These are phyloP conservation scores for Cydia fagiglandana DNA, from an alignment of 1,140 invertebrate species.

Conservation along the genomic window DNA sequence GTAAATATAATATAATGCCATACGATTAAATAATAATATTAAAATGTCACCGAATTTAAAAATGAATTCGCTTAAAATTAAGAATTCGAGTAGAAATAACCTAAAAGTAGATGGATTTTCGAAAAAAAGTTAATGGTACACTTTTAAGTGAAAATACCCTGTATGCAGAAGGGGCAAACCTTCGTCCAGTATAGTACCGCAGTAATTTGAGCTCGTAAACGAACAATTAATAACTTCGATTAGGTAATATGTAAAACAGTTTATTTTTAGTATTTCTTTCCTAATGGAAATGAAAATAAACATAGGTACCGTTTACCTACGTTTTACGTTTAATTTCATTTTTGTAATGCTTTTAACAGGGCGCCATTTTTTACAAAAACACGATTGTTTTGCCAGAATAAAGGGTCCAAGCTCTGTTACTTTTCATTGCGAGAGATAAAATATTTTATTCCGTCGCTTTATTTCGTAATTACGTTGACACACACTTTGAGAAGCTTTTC, in stretches of 20 bases:
- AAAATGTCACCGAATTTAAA: too few relatives aligned
- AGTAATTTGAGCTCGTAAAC: too few relatives aligned
- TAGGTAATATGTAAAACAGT: background rate
- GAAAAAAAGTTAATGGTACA: too few relatives aligned
- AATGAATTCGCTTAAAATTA: too few relatives aligned
- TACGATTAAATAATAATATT: too few relatives aligned
- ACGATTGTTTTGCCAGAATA: constrained; percentile 16
- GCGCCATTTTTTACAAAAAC: constrained; percentile 24
- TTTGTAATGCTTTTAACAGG: background rate
- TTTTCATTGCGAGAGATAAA: background rate
- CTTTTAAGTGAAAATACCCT: too few relatives aligned
- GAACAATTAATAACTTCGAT: too few relatives aligned
- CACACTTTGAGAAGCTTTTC: background rate
- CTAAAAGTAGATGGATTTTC: too few relatives aligned
- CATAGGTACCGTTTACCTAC: background rate
- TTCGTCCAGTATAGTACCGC: too few relatives aligned
- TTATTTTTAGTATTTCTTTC: background rate
- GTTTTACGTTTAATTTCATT: background rate
- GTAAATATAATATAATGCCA: too few relatives aligned
- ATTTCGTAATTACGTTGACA: constrained; percentile 10
- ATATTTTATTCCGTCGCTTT: background rate
- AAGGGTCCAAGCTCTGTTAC: constrained; percentile 1
- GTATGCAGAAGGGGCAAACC: too few relatives aligned
- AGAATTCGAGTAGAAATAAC: too few relatives aligned
- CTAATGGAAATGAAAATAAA: constrained; percentile 8